phyloP scores from a whole-genome alignment of 2,888 invertebrate species.

The Morinoia aosen region DNA sequence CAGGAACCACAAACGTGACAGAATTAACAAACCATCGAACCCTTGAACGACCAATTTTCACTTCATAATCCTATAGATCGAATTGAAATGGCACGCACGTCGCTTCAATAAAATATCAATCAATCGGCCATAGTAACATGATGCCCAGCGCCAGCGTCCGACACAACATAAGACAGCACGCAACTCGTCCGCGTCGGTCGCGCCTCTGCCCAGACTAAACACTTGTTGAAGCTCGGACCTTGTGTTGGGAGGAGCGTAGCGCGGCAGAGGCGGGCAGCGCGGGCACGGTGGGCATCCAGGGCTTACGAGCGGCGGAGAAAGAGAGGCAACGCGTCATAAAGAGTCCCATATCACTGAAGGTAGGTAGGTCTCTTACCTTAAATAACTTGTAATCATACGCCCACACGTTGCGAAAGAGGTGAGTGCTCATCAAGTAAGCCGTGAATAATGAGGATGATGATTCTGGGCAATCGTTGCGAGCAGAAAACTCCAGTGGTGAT shows the following conservation, averaged over 20 bases:
- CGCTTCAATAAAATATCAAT: neutral
- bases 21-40: neutral
- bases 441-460: neutral
- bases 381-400: neutral
- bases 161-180: neutral
- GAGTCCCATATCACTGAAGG: neutral
- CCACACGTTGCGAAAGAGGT: neutral
- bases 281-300: slow-evolving; percentile 34
- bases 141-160: neutral
- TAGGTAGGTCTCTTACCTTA: neutral
- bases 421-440: neutral
- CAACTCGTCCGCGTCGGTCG: neutral
- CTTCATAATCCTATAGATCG: neutral
- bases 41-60: neutral
- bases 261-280: neutral
- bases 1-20: neutral
- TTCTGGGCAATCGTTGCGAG: neutral
- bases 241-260: slow-evolving; percentile 6
- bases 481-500: neutral
- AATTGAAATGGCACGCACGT: no score
- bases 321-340: neutral
- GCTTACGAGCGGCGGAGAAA: neutral
- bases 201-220: slow-evolving; percentile 23
- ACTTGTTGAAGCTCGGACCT: slow-evolving; percentile 46
- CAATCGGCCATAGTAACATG: neutral